Conservation (phyloP, 2,113 vertebrate genomes). For the Sylvietta virens region DNA sequence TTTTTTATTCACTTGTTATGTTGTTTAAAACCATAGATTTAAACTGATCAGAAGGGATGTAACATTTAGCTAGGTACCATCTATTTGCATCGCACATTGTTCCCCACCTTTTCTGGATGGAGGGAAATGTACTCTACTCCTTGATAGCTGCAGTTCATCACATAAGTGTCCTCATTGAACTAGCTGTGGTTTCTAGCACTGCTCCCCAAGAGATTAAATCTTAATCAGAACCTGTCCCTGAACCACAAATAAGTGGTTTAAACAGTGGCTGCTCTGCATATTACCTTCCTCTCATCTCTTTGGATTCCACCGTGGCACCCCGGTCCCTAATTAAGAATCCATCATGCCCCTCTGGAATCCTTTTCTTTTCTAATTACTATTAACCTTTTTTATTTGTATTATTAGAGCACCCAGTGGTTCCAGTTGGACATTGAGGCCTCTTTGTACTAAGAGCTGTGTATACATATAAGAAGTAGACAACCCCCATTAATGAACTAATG, state of each 20-base stretch:
- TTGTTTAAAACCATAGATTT: neutral
- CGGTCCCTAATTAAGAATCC: constrained; percentile 21
- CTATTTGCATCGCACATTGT: neutral
- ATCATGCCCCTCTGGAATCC: neutral
- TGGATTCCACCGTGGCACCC: neutral
- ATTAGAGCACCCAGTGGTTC: neutral
- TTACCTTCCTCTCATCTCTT: neutral
- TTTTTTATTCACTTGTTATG: neutral
- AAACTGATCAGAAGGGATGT: neutral
- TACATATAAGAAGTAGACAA: neutral
- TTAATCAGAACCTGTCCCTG: constrained; percentile 23
- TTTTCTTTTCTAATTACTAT: constrained; percentile 31
- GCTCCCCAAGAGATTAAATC: neutral
- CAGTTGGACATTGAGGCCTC: neutral
- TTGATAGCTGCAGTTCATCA: neutral
- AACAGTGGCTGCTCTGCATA: neutral
- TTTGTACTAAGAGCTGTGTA: neutral
- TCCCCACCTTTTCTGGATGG: neutral
- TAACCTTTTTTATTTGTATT: constrained; percentile 37
- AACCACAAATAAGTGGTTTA: neutral
- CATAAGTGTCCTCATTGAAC: neutral
- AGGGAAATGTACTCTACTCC: neutral
- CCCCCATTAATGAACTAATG: neutral
- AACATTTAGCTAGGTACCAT: neutral
- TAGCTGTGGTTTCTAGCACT: neutral